Percentiles rank a stretch among this genome's conserved stretches.
phyloP scores from a whole-genome alignment of 2,888 invertebrate species.

The Nasonovia ribisnigri region DNA sequence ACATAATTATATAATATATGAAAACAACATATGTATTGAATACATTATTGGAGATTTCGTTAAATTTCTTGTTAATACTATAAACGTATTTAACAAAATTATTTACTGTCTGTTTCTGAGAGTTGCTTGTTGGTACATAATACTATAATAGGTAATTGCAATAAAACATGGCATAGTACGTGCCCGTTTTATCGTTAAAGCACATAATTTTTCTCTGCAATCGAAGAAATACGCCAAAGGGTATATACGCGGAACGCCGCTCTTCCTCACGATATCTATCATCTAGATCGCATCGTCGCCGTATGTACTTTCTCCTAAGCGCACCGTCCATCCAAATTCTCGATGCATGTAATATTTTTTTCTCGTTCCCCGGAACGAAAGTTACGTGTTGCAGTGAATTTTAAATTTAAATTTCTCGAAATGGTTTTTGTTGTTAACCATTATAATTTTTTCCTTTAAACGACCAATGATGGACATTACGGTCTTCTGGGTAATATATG shows the following conservation, averaged over 20 bases:
- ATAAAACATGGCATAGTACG: not conserved
- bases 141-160: not conserved
- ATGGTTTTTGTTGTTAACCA: not conserved
- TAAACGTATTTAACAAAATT: not conserved
- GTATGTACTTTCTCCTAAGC: slow-evolving; percentile 42
- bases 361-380: not conserved
- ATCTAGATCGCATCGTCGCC: slow-evolving; percentile 28
- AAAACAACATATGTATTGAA: not conserved
- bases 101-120: not conserved
- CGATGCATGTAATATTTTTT: not conserved
- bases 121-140: not conserved
- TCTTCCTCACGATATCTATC: slow-evolving; percentile 30
- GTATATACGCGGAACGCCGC: not conserved
- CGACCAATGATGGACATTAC: not conserved
- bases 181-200: slow-evolving; percentile 4
- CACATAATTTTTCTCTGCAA: not conserved
- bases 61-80: not conserved
- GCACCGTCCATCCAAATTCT: not conserved
- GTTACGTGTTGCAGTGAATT: not conserved
- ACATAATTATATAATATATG: not conserved
- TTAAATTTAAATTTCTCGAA: not conserved
- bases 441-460: not conserved
- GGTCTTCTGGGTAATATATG: not conserved
- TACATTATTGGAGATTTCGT: not conserved
- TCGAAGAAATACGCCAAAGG: slow-evolving; percentile 15